A percentile compares a stretch with the other conserved stretches of the same genome.
phyloP scores from a whole-genome alignment of 1,140 invertebrate species.

The Calosoma granatense region DNA sequence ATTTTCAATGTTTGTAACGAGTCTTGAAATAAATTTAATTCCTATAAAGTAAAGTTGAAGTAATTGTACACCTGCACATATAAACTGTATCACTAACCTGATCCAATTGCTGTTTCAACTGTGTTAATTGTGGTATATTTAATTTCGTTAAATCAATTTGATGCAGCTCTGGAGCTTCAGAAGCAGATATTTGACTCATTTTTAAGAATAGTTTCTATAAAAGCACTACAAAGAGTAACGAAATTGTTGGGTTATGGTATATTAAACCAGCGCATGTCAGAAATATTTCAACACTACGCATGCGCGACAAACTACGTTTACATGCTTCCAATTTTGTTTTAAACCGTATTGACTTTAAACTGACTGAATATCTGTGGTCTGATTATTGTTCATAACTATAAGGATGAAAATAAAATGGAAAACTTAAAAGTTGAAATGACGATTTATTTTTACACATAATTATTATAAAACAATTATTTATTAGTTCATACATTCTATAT shows the following conservation, averaged over 20 bases:
- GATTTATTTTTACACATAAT: slow-evolving; percentile 2
- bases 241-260: no score
- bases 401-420: no score
- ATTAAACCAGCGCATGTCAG: no score
- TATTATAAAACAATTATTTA: slow-evolving; percentile 3
- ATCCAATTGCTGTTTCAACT: slow-evolving; percentile 78
- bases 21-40: slow-evolving; percentile 76
- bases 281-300: no score
- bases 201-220: slow-evolving; percentile 13
- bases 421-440: no score
- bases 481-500: background rate
- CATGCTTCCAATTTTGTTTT: no score
- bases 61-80: slow-evolving; percentile 14
- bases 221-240: no score
- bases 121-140: slow-evolving; percentile 64
- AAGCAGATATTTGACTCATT: slow-evolving; percentile 49
- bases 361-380: no score
- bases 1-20: slow-evolving; percentile 81
- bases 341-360: no score
- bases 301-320: no score
- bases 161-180: slow-evolving; percentile 49
- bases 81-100: slow-evolving; percentile 43
- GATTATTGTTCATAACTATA: no score
- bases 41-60: slow-evolving; percentile 41
- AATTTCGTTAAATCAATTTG: slow-evolving; percentile 69